Base-by-base conservation (phyloP, 2,888 invertebrate species). In the Drosophila seclusa region DNA sequence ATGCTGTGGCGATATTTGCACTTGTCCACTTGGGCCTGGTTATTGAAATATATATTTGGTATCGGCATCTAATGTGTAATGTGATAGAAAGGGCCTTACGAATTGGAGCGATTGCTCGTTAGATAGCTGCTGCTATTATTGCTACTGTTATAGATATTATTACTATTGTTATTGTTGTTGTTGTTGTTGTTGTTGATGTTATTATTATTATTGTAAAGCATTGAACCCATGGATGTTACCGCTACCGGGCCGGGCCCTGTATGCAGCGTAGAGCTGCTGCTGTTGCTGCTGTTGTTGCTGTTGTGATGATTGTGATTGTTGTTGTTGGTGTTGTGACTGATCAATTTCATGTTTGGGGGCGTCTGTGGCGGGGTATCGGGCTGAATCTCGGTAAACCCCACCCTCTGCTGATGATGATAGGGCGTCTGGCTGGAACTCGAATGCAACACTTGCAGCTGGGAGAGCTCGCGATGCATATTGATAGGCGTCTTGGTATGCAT, bases 301-400 rank as follows among this genome's bases (percentile, higher is more conserved):
- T 16, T 72, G 79, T 16, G 45, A 45, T 45, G 21, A 16, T 16
- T 45, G 45, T 45, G 7, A 16, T 24, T 24, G 84, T 24, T 62
- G 79, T 13, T 71, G 78, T 10, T 50, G 72, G 24, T 62, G 82
- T 27, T 74, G 86, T 71, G 85, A 24, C 61, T 73, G 79, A 76
- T 81, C 92, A 97, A 95, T 93, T 97, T 97, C 97, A 97, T 97
- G 94, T 96, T 97, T 91, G 98, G 98, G 80, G 98, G 98, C 67
- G 98, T 98, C 93, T 98, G 97, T 2, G 97, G 97, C 79, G 97
- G 98, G 52, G 98, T 98, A 94, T 98, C 98, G 84, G 92, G 95
- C 90, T 96, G 96, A 92, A 97, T 96, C 93, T 97, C 96, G 91
- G 97, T 96, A 94, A 97, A 97, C 91, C 96, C 96, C 93, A 96